Conservation (phyloP, 2,113 vertebrate genomes). For the Muntiacus reevesi region DNA sequence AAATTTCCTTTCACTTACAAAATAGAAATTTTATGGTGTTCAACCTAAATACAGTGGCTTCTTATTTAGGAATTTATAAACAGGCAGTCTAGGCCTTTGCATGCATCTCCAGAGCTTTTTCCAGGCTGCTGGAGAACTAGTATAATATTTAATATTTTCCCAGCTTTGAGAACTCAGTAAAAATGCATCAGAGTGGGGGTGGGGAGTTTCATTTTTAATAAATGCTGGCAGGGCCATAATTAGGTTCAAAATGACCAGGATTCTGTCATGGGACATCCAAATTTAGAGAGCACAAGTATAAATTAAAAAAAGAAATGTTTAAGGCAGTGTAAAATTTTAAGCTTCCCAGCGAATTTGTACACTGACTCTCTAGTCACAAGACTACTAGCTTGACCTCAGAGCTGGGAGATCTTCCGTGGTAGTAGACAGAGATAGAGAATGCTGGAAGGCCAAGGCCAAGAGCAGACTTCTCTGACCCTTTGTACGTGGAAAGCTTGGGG, state of each 20-base stretch:
- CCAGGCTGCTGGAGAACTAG: not conserved
- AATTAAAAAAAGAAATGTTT: not conserved
- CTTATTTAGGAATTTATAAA: not conserved
- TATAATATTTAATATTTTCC: not conserved
- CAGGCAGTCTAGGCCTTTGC: not conserved
- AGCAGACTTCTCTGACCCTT: not conserved
- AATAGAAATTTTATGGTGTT: not conserved
- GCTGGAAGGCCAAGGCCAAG: not conserved
- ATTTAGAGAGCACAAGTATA: conserved; percentile 8
- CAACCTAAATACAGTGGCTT: not conserved
- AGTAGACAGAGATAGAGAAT: not conserved
- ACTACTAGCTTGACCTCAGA: not conserved
- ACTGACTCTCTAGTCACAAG: not conserved
- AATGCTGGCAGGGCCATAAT: not conserved
- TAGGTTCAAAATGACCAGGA: conserved; percentile 2
- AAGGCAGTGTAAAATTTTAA: conserved; percentile 1
- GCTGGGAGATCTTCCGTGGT: not conserved
- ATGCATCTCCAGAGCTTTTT: not conserved
- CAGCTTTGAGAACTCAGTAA: not conserved
- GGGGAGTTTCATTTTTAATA: not conserved
- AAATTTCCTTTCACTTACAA: not conserved
- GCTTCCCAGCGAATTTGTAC: not conserved
- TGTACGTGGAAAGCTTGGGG: not conserved
- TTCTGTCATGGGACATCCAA: not conserved
- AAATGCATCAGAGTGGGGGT: not conserved